A percentile compares a stretch with the other conserved stretches of the same genome.
Conservation (phyloP, 92 coral and sea anemone species). For the Epizoanthus illoricatus region DNA sequence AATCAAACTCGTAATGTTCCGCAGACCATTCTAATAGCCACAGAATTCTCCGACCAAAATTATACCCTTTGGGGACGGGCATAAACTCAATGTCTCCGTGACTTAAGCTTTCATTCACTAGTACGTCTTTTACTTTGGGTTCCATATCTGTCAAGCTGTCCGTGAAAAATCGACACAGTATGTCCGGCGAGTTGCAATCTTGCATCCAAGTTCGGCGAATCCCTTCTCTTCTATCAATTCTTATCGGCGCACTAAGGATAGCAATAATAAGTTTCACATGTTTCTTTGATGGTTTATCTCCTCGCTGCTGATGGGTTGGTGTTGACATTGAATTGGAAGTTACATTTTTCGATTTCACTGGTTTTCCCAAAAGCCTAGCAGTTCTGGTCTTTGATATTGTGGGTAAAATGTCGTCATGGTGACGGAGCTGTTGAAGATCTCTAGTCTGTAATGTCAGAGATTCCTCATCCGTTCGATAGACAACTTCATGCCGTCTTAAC, state of each 20-base stretch:
- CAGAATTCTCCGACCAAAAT: slow-evolving; percentile 81
- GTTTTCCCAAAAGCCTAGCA: not conserved
- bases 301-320: not conserved
- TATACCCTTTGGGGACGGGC: slow-evolving; percentile 75
- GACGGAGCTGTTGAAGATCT: not conserved
- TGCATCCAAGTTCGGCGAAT: slow-evolving; percentile 88
- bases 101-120: slow-evolving; percentile 58
- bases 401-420: not conserved
- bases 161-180: slow-evolving; percentile 87
- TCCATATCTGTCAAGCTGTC: slow-evolving; percentile 70
- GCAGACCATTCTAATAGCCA: slow-evolving; percentile 89
- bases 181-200: slow-evolving; percentile 62
- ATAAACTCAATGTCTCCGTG: slow-evolving; percentile 76
- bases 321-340: not conserved
- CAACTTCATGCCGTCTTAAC: slow-evolving; percentile 13
- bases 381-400: slow-evolving; percentile 8
- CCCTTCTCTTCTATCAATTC: slow-evolving; percentile 83
- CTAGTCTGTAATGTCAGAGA: not conserved
- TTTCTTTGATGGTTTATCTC: slow-evolving; percentile 9
- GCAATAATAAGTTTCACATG: slow-evolving; percentile 69
- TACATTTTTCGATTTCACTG: not conserved
- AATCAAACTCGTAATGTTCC: slow-evolving; percentile 75
- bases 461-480: not conserved
- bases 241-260: slow-evolving; percentile 84
- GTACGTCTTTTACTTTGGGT: slow-evolving; percentile 52